Base-by-base conservation (phyloP, 2,797 vertebrate genomes). In the Platyrinchus mystaceus region DNA sequence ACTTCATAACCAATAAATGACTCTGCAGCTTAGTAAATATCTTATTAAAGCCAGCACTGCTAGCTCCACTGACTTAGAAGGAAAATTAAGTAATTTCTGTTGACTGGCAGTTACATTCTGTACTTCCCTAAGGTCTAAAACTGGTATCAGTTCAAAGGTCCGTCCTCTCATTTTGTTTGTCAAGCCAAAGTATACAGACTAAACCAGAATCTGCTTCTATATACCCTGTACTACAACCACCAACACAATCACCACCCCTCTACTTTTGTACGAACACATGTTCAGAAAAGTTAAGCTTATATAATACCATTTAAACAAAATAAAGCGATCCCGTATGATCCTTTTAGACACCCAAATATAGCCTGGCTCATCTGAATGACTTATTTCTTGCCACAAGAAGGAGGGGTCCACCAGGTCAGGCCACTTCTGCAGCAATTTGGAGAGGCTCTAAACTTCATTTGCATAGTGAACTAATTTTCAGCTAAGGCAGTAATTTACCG, bases 131-230 rank as follows among this genome's bases (percentile, higher is more conserved):
- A 34, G 49, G 28, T 89, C 93, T 89, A 69, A 83, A 91, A 89
- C 82, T 47, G 47, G 43, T 52, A 49, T 59, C 52, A 64, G 78
- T 84, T 71, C 94, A 93, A 95, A 95, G 47, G 85, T 95, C 87
- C 55, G 59, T 71, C 37, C 60, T 68, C 59, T 78, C 50, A 27
- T 28, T 68, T 37, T 88, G 73, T 91, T 93, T 94, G 88, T 62
- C 74, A 68, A 39, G 47, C 62, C 74, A 39, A 87, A 91, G 92
- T 27, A 64, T 30, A 53, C 36, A 70, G 22, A 53, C 22, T 53
- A 43, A 69, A 62, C 4, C 9, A 84, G 66, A 58, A 81, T 23
- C 53, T 71, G 58, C 43, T 88, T 53, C 74, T 64, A 14, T 2
- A 4, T 24, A n/a, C 18, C 16, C 41, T 44, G 49, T 44, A 27